A percentile compares a stretch with the other conserved stretches of the same genome.
phyloP scores from a whole-genome alignment of 2,113 vertebrate species.

The Platichthys stellatus region DNA sequence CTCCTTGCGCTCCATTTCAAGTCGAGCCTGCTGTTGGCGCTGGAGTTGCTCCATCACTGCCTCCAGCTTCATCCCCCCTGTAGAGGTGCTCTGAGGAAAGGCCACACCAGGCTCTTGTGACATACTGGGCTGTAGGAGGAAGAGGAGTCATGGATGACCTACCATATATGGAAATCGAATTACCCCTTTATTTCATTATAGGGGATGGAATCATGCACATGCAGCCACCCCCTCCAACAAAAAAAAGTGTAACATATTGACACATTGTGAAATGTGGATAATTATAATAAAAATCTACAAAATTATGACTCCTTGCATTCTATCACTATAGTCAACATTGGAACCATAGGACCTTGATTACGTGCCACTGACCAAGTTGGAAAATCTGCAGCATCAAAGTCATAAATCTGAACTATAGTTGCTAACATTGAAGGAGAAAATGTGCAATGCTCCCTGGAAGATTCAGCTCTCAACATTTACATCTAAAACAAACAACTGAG shows the following conservation, averaged over 20 bases:
- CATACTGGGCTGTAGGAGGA: constrained; percentile 82
- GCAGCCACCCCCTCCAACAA: neutral
- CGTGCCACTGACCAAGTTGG: too few species aligned
- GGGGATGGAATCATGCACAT: neutral
- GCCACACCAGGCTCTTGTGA: constrained; percentile 83
- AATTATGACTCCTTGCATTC: neutral
- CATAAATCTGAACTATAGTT: neutral
- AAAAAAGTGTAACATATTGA: neutral
- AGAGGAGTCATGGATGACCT: constrained; percentile 28
- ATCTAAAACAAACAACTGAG: neutral
- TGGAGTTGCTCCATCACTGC: constrained; percentile 94
- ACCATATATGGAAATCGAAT: constrained; percentile 37
- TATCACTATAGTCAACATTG: neutral
- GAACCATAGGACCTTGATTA: neutral
- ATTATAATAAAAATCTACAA: neutral
- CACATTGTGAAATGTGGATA: neutral
- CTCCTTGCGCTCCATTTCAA: constrained; percentile 92
- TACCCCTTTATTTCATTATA: constrained; percentile 17
- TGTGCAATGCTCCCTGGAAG: neutral
- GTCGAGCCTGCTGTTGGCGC: constrained; percentile 86
- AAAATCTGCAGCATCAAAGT: neutral
- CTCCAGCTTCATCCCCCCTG: constrained; percentile 89
- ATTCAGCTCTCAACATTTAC: neutral
- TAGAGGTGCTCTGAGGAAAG: constrained; percentile 83
- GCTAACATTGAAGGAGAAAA: neutral